Conservation (phyloP, 2,888 invertebrate genomes). For the Oligia latruncula region DNA sequence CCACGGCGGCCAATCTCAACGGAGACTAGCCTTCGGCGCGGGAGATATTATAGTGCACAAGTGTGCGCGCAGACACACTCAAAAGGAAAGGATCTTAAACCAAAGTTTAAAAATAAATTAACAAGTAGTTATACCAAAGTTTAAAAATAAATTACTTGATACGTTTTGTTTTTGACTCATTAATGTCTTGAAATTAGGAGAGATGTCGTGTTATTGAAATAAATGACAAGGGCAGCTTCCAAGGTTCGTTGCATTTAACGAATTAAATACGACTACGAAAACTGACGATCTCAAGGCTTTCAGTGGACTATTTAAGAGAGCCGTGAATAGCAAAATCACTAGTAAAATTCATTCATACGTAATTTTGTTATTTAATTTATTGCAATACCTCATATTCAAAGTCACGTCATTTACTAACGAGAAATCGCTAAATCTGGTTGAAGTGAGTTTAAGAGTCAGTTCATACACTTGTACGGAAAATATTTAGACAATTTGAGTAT, state of each 20-base stretch:
- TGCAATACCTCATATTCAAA: background rate
- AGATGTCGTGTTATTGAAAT: background rate
- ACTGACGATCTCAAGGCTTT: background rate
- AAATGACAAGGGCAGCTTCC: background rate
- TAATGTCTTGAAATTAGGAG: background rate
- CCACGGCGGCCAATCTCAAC: no score
- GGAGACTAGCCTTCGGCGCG: no score
- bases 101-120: no score
- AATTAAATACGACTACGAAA: background rate
- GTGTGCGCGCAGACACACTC: no score
- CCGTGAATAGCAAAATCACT: constrained; percentile 5
- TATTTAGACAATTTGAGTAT: constrained; percentile 26
- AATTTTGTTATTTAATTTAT: background rate
- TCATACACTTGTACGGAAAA: constrained; percentile 4
- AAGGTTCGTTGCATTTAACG: no score
- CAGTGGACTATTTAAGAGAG: background rate
- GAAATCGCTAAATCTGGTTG: constrained; percentile 18
- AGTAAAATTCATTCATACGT: background rate
- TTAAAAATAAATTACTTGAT: background rate
- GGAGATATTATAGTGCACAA: no score
- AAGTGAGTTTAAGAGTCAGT: constrained; percentile 17
- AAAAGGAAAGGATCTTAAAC: no score
- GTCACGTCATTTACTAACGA: background rate
- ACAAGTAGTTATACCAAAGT: background rate
- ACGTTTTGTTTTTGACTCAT: background rate